phyloP scores from a whole-genome alignment of 37 sponge, comb jelly and placozoan species.

The Tethya wilhelma region DNA sequence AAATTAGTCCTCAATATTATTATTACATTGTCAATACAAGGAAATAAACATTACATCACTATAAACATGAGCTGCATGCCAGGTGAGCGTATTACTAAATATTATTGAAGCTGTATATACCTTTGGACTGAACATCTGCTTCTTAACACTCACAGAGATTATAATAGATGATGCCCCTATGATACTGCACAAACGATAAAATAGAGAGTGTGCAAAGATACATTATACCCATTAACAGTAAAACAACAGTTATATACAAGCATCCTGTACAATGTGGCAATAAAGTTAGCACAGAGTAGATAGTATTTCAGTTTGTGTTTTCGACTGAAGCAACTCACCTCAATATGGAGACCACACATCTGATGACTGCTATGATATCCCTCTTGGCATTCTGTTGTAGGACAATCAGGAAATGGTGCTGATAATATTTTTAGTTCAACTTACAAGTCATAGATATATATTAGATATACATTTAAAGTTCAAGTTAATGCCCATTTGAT shows the following conservation, averaged over 20 bases:
- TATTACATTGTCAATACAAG: no score
- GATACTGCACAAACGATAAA: constrained; percentile 23
- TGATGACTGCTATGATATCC: constrained; percentile 20
- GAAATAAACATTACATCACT: no score
- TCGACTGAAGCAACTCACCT: constrained; percentile 10
- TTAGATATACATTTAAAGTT: no score
- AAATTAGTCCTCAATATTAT: not conserved
- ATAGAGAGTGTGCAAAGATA: not conserved
- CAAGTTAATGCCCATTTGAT: no score
- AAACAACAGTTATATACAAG: not conserved
- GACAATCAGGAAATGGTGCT: no score
- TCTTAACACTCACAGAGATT: constrained; percentile 21
- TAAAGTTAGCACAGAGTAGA: not conserved
- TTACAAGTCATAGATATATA: no score
- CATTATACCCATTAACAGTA: not conserved
- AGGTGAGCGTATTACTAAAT: no score
- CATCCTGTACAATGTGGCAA: not conserved
- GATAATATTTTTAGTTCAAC: no score
- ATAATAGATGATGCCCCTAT: constrained; percentile 42
- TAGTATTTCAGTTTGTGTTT: not conserved
- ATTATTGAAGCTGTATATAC: not conserved
- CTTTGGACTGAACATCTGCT: constrained; percentile 45
- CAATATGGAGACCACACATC: constrained; percentile 13
- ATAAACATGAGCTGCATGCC: no score
- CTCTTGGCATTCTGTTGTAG: constrained; percentile 40